phyloP scores from a whole-genome alignment of 2,888 invertebrate species.

The Torymus texanus region DNA sequence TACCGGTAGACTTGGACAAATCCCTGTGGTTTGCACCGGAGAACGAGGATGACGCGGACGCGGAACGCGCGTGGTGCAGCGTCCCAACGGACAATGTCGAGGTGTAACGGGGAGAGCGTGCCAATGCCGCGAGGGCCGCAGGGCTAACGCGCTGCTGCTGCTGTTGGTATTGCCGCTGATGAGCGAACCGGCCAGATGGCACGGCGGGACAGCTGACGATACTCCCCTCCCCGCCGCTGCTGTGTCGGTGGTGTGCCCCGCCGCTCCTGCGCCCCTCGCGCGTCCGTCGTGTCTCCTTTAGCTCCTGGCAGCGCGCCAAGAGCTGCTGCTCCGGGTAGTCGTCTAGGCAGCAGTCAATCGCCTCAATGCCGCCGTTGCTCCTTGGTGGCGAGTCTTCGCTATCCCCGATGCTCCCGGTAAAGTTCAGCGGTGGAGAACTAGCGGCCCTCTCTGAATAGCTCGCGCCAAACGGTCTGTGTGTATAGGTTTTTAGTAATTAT shows the following conservation, averaged over 20 bases:
- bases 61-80: conserved; percentile 29
- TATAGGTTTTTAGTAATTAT: no score
- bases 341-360: neutral
- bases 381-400: neutral
- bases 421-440: no score
- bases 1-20: conserved; percentile 39
- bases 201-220: conserved; percentile 62
- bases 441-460: no score
- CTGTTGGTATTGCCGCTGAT: conserved; percentile 41
- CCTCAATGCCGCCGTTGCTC: neutral
- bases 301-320: conserved; percentile 36
- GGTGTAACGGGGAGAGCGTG: conserved; percentile 53
- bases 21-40: neutral
- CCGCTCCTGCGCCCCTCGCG: neutral
- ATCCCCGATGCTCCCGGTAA: no score
- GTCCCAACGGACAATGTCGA: conserved; percentile 54
- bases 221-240: conserved; percentile 57
- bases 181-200: conserved; percentile 59
- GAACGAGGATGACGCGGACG: neutral
- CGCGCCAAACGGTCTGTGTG: no score
- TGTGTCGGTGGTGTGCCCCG: conserved; percentile 10
- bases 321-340: conserved; percentile 40
- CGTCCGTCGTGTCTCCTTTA: conserved; percentile 16
- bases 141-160: conserved; percentile 50
- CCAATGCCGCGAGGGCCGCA: conserved; percentile 53